Evolutionary conservation across 2,113 vertebrate species (phyloP), one percentile per base, ranked within the genome.

Genomic region (Oreotragus oreotragus): DNA sequence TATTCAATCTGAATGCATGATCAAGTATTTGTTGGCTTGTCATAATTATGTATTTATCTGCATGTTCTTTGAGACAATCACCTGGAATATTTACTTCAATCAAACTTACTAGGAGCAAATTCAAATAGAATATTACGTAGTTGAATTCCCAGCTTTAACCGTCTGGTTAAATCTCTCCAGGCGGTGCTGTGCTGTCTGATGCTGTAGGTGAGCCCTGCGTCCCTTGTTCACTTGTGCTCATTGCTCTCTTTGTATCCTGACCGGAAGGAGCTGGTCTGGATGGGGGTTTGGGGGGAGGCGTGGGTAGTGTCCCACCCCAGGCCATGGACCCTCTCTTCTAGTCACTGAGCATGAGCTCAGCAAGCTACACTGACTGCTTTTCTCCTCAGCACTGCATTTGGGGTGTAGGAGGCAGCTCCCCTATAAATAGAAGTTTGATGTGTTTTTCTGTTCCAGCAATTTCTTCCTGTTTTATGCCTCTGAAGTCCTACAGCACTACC

Each of bases 11-110:
- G 84, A 93, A 88, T 77, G 17, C 57, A 66, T 92, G 87, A 70
- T 92, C 43, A 88, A 95, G 36, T 21, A 43, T 88, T 89, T 94
- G 88, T 83, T 86, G 33, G 28, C 95, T 45, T 97, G 55, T 86
- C n/a, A 43, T 87, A 51, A 85, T 96, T 92, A 81, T 73, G 51
- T 83, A 83, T 85, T 86, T 85, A 85, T 85, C 66, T 36, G 39
- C 64, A 55, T 88, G 70, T 85, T 90, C 66, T 96, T 85, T 49
- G 12, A 84, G 90, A 90, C 8, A 94, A 57, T 70, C 81, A 79
- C 57, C 36, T 85, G 57, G 49, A 76, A 43, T 94, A 53, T 90
- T 97, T 86, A 90, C 73, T 92, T 70, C 47, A 96, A 66, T 53
- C 27, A 88, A 94, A 64, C 14, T 76, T 89, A 45, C 19, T 96